Evolutionary conservation across 2,888 invertebrate species (phyloP).

Genomic region (Latrodectus elegans): DNA sequence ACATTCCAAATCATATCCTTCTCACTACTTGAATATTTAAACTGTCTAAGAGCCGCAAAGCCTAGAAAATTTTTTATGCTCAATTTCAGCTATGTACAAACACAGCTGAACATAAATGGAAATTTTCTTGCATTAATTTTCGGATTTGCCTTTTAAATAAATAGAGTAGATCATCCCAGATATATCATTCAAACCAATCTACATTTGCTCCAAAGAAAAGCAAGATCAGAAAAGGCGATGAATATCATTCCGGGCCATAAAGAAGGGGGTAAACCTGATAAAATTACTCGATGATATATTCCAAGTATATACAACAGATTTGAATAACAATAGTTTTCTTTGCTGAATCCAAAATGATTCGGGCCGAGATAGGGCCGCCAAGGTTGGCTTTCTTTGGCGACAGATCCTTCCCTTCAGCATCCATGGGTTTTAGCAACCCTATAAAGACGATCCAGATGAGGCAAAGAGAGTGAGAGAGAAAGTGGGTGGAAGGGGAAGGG

Average conservation of each 20-base stretch:
- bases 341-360: not conserved
- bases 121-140: no score
- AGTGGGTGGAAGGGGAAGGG: slow-evolving; percentile 17
- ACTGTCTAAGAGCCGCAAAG: no score
- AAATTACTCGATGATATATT: slow-evolving; percentile 3
- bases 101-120: no score
- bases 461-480: slow-evolving; percentile 49
- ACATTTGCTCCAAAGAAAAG: not conserved
- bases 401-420: slow-evolving; percentile 31
- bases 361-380: not conserved
- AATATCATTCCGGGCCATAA: not conserved
- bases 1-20: no score
- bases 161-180: not conserved
- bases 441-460: slow-evolving; percentile 67
- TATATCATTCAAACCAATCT: not conserved
- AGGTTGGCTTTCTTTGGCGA: slow-evolving; percentile 54
- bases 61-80: no score
- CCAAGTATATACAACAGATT: slow-evolving; percentile 2
- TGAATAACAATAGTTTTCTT: not conserved
- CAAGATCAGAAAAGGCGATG: not conserved
- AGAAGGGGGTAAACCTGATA: not conserved
- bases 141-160: no score
- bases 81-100: no score
- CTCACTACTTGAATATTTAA: no score
- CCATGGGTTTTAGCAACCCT: slow-evolving; percentile 38